Percentiles rank a stretch among this genome's conserved stretches.
Evolutionary conservation across 1,140 invertebrate genomes (phyloP).

Genomic region (Cotesia vestalis): DNA sequence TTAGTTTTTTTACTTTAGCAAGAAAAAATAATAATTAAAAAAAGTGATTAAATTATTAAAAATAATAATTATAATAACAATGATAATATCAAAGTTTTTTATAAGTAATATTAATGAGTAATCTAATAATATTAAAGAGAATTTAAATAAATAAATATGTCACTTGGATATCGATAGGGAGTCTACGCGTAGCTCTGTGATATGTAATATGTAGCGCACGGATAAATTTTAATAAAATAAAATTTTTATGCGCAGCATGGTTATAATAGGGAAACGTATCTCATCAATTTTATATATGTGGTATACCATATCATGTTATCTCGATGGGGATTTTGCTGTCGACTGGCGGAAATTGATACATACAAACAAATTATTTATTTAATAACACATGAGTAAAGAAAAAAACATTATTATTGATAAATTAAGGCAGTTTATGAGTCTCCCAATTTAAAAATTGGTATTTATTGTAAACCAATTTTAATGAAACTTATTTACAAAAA

Average conservation of each 20-base stretch:
- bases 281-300: constrained; percentile 60
- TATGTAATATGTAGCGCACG: constrained; percentile 66
- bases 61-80: constrained; percentile 3
- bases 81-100: constrained; percentile 3
- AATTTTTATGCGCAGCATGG: constrained; percentile 56
- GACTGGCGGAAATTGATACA: constrained; percentile 30
- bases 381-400: constrained; percentile 19
- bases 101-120: constrained; percentile 1
- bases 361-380: not conserved
- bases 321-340: constrained; percentile 46
- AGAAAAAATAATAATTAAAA: not conserved
- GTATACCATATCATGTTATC: constrained; percentile 56
- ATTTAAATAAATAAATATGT: constrained; percentile 5
- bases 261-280: constrained; percentile 52
- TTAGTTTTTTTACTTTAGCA: constrained; percentile 17
- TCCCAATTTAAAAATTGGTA: constrained; percentile 19
- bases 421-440: constrained; percentile 18
- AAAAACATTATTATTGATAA: constrained; percentile 17
- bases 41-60: not conserved
- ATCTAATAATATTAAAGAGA: not conserved
- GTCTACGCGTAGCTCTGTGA: constrained; percentile 66
- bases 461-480: constrained; percentile 17
- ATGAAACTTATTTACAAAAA: not conserved
- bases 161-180: constrained; percentile 50
- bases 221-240: constrained; percentile 38